Conservation (phyloP, 2,113 vertebrate species). For the Panthera leo region DNA sequence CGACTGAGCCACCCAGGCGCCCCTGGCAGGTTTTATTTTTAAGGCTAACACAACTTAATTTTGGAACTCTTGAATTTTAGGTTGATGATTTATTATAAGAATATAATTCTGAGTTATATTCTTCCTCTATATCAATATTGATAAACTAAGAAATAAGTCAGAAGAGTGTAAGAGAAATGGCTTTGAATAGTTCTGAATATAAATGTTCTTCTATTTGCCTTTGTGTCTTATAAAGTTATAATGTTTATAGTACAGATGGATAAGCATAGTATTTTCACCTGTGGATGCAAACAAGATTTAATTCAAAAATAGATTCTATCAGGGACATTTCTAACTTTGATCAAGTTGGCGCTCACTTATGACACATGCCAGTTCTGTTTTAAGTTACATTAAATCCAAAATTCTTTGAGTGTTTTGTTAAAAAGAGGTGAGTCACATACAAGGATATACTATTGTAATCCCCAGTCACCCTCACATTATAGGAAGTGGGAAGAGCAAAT, state of each 20-base stretch:
- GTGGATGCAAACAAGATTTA: neutral
- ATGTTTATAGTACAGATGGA: neutral
- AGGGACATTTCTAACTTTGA: neutral
- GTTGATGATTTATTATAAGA: neutral
- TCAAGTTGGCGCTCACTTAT: neutral
- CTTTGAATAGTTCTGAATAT: neutral
- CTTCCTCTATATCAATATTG: neutral
- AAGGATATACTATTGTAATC: neutral
- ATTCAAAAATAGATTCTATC: neutral
- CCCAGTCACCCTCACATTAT: neutral
- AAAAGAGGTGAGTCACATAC: neutral
- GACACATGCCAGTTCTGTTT: slow-evolving; percentile 62
- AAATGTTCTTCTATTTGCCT: neutral
- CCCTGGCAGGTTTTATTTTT: neutral
- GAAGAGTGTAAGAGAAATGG: neutral
- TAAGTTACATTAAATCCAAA: neutral
- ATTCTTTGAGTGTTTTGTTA: neutral
- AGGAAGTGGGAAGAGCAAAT: slow-evolving; percentile 46
- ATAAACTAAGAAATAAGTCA: slow-evolving; percentile 11
- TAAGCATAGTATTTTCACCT: neutral
- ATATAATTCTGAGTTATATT: neutral
- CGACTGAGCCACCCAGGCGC: neutral
- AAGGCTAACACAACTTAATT: neutral
- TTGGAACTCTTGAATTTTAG: neutral
- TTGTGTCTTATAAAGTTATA: neutral